Conservation (phyloP, 1,140 invertebrate genomes). For the Leptestheria dahalacensis region DNA sequence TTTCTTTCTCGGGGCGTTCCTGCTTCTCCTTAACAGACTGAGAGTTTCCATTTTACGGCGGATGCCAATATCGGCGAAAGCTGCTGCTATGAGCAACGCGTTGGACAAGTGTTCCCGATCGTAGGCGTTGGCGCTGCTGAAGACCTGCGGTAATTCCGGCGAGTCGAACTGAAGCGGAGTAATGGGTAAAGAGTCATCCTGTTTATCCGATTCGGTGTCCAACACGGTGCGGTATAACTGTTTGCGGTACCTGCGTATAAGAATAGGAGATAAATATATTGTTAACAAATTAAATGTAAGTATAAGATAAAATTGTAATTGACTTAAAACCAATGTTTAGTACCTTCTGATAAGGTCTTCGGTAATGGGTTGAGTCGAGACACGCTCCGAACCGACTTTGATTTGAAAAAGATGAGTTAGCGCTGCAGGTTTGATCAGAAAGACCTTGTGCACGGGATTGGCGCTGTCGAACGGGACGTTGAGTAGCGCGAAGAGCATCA, state of each 20-base stretch:
- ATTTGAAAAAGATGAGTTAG: constrained; percentile 1
- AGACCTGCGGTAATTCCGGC: neutral
- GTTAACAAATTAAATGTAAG: too few relatives aligned
- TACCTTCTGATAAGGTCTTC: neutral
- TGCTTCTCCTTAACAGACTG: neutral
- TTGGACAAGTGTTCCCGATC: constrained; percentile 5
- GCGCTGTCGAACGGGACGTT: neutral
- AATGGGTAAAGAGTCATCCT: neutral
- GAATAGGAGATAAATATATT: neutral
- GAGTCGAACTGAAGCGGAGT: neutral
- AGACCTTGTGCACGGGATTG: neutral
- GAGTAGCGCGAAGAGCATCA: constrained; percentile 3
- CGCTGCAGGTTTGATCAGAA: neutral
- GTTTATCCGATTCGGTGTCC: neutral
- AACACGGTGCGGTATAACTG: neutral
- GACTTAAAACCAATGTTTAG: too few relatives aligned
- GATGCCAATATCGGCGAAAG: constrained; percentile 2
- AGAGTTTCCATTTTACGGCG: neutral
- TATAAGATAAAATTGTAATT: too few relatives aligned
- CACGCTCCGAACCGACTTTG: constrained; percentile 3
- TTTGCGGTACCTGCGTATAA: neutral
- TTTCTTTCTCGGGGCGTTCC: neutral
- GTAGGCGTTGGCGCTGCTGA: neutral
- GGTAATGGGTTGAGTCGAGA: neutral
- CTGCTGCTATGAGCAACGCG: constrained; percentile 3